Base-by-base conservation (phyloP, 2,888 invertebrate species). In the Diaperis boleti region DNA sequence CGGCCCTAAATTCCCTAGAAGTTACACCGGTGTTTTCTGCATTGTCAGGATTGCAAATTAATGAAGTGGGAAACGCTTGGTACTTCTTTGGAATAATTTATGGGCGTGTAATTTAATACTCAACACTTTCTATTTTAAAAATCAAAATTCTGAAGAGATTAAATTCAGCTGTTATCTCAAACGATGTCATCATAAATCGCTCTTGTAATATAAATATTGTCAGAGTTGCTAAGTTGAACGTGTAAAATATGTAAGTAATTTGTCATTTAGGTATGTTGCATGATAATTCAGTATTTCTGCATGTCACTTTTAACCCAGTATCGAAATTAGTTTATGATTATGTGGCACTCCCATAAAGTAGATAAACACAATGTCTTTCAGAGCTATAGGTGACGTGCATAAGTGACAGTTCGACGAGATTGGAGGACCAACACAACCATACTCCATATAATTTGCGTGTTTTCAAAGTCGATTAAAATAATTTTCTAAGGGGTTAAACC, bases 1-100 rank as follows among this genome's bases (percentile, higher is more conserved):
- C 15, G 39, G 15, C 5, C 7, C 39, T 7, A 39, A 39, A 39
- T 39, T 39, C 39, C 39, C 39, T 17, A 39, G 17, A 39, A 13
- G n/a, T n/a, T 33, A 10, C 13, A 11, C 11, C 33, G 5, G 2
- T 13, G 26, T 26, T 26, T 26, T 26, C n/a, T 26, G 26, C 26
- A 26, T 3, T n/a, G 26, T 26, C 26, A 26, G 26, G 26, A 26
- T 26, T n/a, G 26, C 26, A 26, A 26, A 26, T 26, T 26, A 26
- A 26, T n/a, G 3, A 26, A 26, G 26, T 26, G 26, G n/a, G n/a
- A n/a, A n/a, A n/a, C n/a, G n/a, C n/a, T n/a, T n/a, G n/a, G n/a
- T n/a, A n/a, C n/a, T n/a, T n/a, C n/a, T n/a, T n/a, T n/a, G n/a
- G n/a, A n/a, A n/a, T n/a, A n/a, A n/a, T n/a, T n/a, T n/a, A n/a